phyloP scores from a whole-genome alignment of 2,888 invertebrate genomes.

The Morpho achilles region DNA sequence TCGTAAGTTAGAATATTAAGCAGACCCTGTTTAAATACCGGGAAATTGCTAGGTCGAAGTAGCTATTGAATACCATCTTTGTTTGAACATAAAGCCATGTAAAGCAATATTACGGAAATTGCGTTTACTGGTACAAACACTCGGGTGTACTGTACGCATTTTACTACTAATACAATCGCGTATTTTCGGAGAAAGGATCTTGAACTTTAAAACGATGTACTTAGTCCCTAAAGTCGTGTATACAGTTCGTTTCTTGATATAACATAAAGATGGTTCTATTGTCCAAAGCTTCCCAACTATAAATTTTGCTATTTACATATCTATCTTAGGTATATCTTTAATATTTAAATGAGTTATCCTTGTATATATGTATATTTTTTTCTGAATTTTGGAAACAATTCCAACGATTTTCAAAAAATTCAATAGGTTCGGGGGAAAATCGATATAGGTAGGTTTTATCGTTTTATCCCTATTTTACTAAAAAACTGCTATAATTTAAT shows the following conservation, averaged over 20 bases:
- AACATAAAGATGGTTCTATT: constrained; percentile 23
- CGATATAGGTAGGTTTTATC: too few relatives aligned
- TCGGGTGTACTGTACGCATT: constrained; percentile 24
- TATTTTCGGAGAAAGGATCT: background rate
- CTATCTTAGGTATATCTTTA: constrained; percentile 10
- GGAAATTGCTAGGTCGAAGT: constrained; percentile 31
- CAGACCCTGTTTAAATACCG: background rate
- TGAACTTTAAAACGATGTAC: background rate
- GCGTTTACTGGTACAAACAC: constrained; percentile 29
- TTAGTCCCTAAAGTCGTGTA: constrained; percentile 4
- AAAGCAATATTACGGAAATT: constrained; percentile 37
- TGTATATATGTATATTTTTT: too few relatives aligned
- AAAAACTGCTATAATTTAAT: too few relatives aligned
- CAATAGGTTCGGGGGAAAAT: too few relatives aligned
- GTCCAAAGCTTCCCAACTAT: constrained; percentile 20
- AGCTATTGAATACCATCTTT: constrained; percentile 13
- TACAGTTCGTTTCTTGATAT: constrained; percentile 5
- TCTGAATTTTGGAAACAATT: too few relatives aligned
- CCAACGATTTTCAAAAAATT: too few relatives aligned
- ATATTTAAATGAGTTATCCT: too few relatives aligned
- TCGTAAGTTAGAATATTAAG: background rate
- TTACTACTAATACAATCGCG: constrained; percentile 20
- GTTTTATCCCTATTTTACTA: too few relatives aligned
- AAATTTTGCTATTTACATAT: constrained; percentile 16
- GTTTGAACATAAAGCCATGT: constrained; percentile 25